Percentiles rank a stretch among this genome's conserved stretches.
phyloP scores from a whole-genome alignment of 2,888 invertebrate genomes.

The Ceraclea dissimilis region DNA sequence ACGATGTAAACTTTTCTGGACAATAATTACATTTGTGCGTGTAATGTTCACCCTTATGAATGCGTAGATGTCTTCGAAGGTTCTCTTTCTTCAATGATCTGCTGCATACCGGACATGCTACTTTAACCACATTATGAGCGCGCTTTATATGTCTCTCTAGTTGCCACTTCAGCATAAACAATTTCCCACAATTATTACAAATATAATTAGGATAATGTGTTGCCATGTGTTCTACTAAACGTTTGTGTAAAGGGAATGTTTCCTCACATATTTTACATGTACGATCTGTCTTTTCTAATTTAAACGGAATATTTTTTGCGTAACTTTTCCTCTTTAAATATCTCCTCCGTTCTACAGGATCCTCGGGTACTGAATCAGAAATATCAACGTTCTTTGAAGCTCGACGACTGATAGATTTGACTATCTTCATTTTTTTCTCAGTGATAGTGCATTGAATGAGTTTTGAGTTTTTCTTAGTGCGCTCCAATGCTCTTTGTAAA shows the following conservation, averaged over 20 bases:
- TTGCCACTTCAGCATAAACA: conserved; percentile 9
- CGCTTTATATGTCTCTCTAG: conserved; percentile 13
- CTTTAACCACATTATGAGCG: conserved; percentile 1
- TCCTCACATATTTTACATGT: conserved; percentile 15
- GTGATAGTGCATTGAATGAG: neutral
- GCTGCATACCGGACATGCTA: conserved; percentile 9
- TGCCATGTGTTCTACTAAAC: conserved; percentile 15
- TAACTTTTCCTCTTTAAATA: neutral
- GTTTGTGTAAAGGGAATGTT: conserved; percentile 16
- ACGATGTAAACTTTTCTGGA: conserved; percentile 36
- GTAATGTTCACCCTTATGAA: conserved; percentile 14
- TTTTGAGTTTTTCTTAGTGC: neutral
- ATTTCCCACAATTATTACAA: conserved; percentile 20
- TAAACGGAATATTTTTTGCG: neutral
- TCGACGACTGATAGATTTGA: neutral
- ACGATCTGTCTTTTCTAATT: conserved; percentile 8
- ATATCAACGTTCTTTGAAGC: neutral
- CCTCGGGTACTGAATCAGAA: neutral
- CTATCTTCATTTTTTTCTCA: neutral
- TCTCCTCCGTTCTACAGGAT: neutral
- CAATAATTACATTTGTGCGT: conserved; percentile 36
- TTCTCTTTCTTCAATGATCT: conserved; percentile 9
- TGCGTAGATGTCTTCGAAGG: conserved; percentile 4
- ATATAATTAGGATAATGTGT: conserved; percentile 20
- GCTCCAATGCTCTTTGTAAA: neutral